Conservation (phyloP, 2,888 invertebrate species). For the Harpalus rubripes region DNA sequence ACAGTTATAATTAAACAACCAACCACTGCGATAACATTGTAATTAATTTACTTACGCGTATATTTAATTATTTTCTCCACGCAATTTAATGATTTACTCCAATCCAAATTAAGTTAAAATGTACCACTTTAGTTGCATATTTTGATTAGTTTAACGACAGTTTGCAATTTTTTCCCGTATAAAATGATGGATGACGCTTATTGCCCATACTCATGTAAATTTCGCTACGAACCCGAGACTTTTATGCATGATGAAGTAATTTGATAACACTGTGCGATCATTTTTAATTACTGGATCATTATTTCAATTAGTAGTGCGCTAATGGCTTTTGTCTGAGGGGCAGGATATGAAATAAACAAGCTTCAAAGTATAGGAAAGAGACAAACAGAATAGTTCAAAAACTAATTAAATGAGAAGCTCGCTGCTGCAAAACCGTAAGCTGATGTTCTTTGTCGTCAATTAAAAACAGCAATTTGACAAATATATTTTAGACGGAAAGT, state of each 20-base stretch:
- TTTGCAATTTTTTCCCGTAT: neutral
- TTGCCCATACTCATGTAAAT: constrained; percentile 22
- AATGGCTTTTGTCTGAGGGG: neutral
- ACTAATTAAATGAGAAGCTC: neutral
- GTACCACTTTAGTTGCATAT: neutral
- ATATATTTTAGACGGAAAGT: too few species aligned
- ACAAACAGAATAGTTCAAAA: neutral
- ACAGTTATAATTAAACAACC: too few species aligned
- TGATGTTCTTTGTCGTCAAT: neutral
- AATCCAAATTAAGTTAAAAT: neutral
- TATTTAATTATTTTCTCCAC: neutral
- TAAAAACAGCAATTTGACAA: neutral
- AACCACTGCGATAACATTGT: too few species aligned
- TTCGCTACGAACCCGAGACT: neutral
- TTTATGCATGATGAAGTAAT: constrained; percentile 36
- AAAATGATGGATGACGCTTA: constrained; percentile 14
- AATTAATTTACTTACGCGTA: neutral
- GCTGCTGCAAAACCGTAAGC: neutral
- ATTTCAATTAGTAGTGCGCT: constrained; percentile 14
- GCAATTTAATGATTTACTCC: neutral
- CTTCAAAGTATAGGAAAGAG: neutral
- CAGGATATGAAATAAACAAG: neutral
- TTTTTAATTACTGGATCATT: constrained; percentile 30
- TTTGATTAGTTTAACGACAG: neutral
- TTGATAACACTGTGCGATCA: constrained; percentile 28